phyloP scores from a whole-genome alignment of 2,888 invertebrate species.

The Incurvaria masculella region DNA sequence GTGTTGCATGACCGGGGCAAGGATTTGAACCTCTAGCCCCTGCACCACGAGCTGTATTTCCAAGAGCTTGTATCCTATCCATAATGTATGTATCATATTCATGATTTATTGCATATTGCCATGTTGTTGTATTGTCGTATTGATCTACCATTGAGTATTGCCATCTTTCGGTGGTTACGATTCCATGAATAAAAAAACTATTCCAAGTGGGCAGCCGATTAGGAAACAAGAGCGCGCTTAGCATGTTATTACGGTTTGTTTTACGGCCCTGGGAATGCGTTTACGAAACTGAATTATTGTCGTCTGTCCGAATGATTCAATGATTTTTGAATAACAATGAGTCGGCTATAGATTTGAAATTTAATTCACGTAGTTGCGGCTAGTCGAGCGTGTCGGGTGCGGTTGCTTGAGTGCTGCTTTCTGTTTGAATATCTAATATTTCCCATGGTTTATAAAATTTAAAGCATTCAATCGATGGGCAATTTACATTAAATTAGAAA shows the following conservation, averaged over 20 bases:
- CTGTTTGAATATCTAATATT: neutral
- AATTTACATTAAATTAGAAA: no score
- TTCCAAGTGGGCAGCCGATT: conserved; percentile 24
- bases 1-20: no score
- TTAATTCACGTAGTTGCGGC: conserved; percentile 5
- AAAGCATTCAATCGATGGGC: no score
- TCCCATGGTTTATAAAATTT: neutral
- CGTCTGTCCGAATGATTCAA: conserved; percentile 24
- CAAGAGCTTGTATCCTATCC: no score
- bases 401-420: neutral
- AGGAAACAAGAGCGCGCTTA: conserved; percentile 32
- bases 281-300: conserved; percentile 20
- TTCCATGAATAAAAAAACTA: no score
- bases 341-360: conserved; percentile 7
- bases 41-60: no score
- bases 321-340: conserved; percentile 29
- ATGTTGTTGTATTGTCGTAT: no score
- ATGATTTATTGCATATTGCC: no score
- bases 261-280: conserved; percentile 30
- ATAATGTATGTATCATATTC: no score
- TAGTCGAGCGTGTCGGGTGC: neutral
- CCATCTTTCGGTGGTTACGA: no score
- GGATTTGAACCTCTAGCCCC: no score
- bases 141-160: no score
- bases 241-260: conserved; percentile 34